These are phyloP conservation scores for Neotoma lepida DNA, from an alignment of 2,113 vertebrate species.

Conservation along the genomic window DNA sequence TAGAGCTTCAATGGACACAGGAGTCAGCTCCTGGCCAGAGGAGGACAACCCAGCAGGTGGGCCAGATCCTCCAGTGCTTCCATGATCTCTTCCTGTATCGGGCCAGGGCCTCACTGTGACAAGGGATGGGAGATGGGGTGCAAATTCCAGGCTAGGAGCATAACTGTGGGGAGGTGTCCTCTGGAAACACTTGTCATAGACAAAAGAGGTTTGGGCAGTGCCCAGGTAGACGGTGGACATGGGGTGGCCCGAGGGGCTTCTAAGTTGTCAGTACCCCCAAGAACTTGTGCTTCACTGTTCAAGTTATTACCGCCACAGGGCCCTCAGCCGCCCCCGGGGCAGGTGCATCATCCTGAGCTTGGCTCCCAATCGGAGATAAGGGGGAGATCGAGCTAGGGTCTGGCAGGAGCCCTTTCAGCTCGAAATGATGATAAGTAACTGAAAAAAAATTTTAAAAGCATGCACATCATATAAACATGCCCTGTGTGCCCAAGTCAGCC, in stretches of 20 bases:
- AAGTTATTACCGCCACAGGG: accelerated
- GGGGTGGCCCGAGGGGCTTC: accelerated
- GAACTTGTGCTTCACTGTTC: background rate
- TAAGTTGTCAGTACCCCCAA: background rate
- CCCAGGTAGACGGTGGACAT: background rate
- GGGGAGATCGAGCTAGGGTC: background rate
- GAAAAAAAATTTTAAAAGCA: background rate
- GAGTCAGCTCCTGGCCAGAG: background rate
- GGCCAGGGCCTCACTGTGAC: background rate
- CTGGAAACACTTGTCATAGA: background rate
- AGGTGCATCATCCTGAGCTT: background rate
- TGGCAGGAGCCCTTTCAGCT: background rate
- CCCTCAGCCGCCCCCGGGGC: background rate
- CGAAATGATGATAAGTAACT: background rate
- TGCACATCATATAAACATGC: background rate
- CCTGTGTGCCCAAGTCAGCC: background rate
- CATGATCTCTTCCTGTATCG: background rate
- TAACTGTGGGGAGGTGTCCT: background rate
- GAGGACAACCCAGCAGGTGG: background rate
- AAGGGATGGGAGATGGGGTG: background rate
- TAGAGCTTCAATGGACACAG: background rate
- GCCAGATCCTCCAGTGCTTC: background rate
- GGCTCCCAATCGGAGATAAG: background rate
- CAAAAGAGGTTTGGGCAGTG: background rate
- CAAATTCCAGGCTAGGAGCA: background rate